phyloP scores from a whole-genome alignment of 1,140 invertebrate species.

The Pachyrhynchus sulphureomaculatus region DNA sequence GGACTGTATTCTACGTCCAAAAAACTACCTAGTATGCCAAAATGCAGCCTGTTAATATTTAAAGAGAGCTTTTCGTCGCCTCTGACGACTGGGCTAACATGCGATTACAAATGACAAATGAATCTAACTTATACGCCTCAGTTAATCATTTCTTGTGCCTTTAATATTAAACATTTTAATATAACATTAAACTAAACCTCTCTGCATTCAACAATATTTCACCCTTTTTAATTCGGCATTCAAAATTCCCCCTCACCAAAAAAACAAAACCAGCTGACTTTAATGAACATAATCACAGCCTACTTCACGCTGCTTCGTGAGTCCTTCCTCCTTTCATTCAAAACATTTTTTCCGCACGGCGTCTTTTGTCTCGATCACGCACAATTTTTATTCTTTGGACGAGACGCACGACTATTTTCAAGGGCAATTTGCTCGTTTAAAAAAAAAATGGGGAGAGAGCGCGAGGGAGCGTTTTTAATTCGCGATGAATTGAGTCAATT shows the following conservation, averaged over 20 bases:
- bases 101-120: too few relatives aligned
- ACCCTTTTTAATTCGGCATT: neutral
- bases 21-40: too few relatives aligned
- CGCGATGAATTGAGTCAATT: conserved; percentile 11
- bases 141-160: too few relatives aligned
- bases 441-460: conserved; percentile 8
- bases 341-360: conserved; percentile 2
- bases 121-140: too few relatives aligned
- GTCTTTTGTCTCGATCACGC: conserved; percentile 23
- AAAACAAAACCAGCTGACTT: conserved; percentile 23
- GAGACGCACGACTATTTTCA: conserved; percentile 21
- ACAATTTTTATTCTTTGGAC: conserved; percentile 26
- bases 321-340: conserved; percentile 17
- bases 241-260: neutral
- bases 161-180: too few relatives aligned
- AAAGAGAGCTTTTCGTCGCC: too few relatives aligned
- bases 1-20: too few relatives aligned
- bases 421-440: conserved; percentile 15
- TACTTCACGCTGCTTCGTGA: conserved; percentile 18
- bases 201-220: too few relatives aligned
- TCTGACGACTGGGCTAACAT: too few relatives aligned
- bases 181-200: too few relatives aligned
- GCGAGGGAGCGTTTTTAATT: conserved; percentile 8
- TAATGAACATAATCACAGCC: conserved; percentile 21
- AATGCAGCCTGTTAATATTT: too few relatives aligned